A percentile compares a stretch with the other conserved stretches of the same genome.
Evolutionary conservation across 2,888 invertebrate species (phyloP).

Genomic region (Bruchidius siliquastri): DNA sequence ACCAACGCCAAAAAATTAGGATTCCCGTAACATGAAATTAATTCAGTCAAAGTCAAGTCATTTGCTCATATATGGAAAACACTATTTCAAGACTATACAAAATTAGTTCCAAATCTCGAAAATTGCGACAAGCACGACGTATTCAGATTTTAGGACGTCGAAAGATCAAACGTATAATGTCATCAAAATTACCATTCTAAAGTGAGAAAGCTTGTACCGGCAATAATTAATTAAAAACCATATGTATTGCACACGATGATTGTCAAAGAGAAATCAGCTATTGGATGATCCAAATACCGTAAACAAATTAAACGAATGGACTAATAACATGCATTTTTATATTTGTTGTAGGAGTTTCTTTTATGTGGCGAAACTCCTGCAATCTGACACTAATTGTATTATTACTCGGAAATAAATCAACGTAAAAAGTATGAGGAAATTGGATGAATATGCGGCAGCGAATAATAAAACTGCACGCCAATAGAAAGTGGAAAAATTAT

Average conservation of each 20-base stretch:
- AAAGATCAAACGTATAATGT: too few species aligned
- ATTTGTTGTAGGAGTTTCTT: background rate
- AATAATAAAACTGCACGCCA: conserved; percentile 17
- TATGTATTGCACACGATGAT: background rate
- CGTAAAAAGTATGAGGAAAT: conserved; percentile 18
- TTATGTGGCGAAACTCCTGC: background rate
- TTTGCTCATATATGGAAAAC: too few species aligned
- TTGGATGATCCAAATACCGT: background rate
- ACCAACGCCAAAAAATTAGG: too few species aligned
- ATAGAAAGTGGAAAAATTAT: conserved; percentile 28
- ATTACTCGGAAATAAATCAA: background rate
- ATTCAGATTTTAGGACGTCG: too few species aligned
- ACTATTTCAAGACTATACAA: too few species aligned
- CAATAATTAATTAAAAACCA: too few species aligned
- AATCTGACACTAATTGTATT: background rate
- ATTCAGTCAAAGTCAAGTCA: too few species aligned
- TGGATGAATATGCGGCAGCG: conserved; percentile 16
- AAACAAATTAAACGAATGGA: background rate
- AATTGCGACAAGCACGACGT: too few species aligned
- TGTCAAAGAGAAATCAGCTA: background rate
- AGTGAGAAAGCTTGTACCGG: too few species aligned
- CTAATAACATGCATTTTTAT: background rate
- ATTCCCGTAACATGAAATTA: too few species aligned
- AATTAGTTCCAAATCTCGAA: too few species aligned
- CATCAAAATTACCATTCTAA: too few species aligned